Evolutionary conservation across 2,797 vertebrate species (phyloP).

Genomic region (Ficedula albicollis): DNA sequence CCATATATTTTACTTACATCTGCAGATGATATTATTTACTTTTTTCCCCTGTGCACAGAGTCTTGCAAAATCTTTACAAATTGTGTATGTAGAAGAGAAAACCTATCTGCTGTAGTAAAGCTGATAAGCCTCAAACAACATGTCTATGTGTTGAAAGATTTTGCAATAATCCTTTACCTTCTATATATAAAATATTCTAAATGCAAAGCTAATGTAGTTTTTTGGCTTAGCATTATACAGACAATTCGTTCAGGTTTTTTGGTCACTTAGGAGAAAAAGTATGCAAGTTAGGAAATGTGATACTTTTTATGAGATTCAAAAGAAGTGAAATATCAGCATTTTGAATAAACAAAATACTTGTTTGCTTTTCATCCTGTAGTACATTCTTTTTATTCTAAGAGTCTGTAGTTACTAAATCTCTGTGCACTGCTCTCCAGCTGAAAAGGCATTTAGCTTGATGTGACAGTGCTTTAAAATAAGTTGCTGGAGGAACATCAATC

Average conservation of each 20-base stretch:
- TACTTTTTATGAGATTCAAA: neutral
- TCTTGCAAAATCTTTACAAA: conserved; percentile 26
- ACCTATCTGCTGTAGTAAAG: neutral
- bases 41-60: neutral
- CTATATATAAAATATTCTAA: neutral
- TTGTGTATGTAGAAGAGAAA: neutral
- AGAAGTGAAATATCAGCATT: neutral
- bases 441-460: neutral
- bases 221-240: neutral
- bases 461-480: neutral
- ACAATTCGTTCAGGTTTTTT: neutral
- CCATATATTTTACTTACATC: neutral
- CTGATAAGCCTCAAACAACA: conserved; percentile 17
- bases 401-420: neutral
- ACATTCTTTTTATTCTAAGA: neutral
- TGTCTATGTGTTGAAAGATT: neutral
- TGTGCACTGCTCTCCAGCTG: neutral
- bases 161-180: conserved; percentile 15
- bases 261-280: neutral
- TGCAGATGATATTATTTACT: neutral
- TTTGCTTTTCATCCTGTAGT: neutral
- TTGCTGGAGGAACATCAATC: neutral
- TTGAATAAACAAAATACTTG: neutral
- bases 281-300: neutral
- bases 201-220: neutral